Conservation (phyloP, 2,113 vertebrate species). For the Tachysurus fulvidraco region DNA sequence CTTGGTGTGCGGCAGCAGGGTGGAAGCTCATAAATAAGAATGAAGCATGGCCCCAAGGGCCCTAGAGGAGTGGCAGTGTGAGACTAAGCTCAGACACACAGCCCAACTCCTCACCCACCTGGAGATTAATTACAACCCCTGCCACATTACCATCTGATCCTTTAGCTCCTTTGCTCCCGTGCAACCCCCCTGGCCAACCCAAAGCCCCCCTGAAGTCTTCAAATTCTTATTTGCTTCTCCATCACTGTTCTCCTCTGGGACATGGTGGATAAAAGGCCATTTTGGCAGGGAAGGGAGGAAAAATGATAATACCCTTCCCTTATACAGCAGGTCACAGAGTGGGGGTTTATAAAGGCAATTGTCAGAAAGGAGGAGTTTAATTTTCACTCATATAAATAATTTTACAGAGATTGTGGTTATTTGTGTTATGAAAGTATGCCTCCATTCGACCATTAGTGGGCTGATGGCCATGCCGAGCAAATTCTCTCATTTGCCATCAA, state of each 20-base stretch:
- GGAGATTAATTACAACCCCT: slow-evolving; percentile 70
- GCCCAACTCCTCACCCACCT: slow-evolving; percentile 59
- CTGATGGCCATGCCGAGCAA: neutral
- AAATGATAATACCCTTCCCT: neutral
- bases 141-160: slow-evolving; percentile 62
- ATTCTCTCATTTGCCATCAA: slow-evolving; percentile 21
- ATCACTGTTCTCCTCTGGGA: slow-evolving; percentile 16
- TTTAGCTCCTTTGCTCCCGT: slow-evolving; percentile 58
- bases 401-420: neutral
- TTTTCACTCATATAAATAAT: neutral
- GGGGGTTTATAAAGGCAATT: neutral
- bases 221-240: slow-evolving; percentile 2
- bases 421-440: slow-evolving; percentile 5
- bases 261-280: slow-evolving; percentile 4
- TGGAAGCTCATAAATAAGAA: slow-evolving; percentile 78
- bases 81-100: slow-evolving; percentile 58
- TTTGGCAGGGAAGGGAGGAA: neutral
- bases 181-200: slow-evolving; percentile 41
- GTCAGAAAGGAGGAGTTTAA: neutral
- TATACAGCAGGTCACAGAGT: neutral
- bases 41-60: slow-evolving; percentile 70
- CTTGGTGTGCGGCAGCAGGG: slow-evolving; percentile 64
- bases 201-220: slow-evolving; percentile 5
- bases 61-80: slow-evolving; percentile 39
- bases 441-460: neutral